Percentiles rank a stretch among this genome's conserved stretches.
Conservation (phyloP, 2,113 vertebrate species). For the Triplophysa siluroides region DNA sequence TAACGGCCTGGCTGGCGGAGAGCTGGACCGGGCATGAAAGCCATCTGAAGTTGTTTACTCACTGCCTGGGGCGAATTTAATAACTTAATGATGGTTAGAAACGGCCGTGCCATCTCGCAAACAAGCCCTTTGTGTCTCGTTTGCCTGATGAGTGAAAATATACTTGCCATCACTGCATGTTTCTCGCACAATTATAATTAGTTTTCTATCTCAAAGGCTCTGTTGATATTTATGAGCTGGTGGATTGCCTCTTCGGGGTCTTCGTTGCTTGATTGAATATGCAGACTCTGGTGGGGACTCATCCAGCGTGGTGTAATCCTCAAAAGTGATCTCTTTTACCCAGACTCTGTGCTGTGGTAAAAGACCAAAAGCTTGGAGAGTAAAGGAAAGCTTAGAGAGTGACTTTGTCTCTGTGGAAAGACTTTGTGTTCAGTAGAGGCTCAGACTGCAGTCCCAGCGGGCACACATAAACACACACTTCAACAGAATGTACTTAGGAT, state of each 20-base stretch:
- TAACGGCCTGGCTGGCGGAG: conserved; percentile 61
- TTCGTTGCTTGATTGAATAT: conserved; percentile 44
- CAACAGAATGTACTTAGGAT: conserved; percentile 13
- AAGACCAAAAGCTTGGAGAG: conserved; percentile 15
- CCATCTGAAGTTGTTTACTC: conserved; percentile 71
- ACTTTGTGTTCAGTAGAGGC: background rate
- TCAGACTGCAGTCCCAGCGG: background rate
- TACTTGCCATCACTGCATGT: conserved; percentile 65
- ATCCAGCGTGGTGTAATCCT: conserved; percentile 31
- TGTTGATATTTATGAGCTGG: conserved; percentile 67
- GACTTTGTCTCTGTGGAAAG: conserved; percentile 33
- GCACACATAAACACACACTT: background rate
- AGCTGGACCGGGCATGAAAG: conserved; percentile 57
- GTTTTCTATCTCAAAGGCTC: conserved; percentile 58
- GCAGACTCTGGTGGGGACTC: conserved; percentile 1
- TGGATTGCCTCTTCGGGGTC: background rate
- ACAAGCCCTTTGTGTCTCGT: conserved; percentile 67
- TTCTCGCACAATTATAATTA: conserved; percentile 70
- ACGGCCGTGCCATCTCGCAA: conserved; percentile 64
- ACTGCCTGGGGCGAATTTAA: conserved; percentile 68
- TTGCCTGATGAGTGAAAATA: conserved; percentile 63
- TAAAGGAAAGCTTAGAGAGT: conserved; percentile 26
- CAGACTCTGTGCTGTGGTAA: conserved; percentile 15
- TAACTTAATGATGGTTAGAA: conserved; percentile 71
- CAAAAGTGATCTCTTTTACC: conserved; percentile 31